phyloP scores from a whole-genome alignment of 2,888 invertebrate species.

The Pristionchus arcanus region DNA sequence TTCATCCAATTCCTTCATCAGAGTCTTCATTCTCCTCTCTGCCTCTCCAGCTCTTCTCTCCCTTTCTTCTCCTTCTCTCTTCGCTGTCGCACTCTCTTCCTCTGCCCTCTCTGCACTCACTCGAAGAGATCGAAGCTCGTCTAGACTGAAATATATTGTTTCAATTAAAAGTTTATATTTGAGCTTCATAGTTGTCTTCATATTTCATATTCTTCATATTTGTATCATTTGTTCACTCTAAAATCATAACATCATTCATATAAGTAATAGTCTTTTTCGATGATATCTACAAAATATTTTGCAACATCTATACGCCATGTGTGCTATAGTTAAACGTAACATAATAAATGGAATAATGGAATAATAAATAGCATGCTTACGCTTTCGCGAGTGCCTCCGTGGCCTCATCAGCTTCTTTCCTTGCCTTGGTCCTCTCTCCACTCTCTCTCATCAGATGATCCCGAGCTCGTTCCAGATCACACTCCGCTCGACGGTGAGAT shows the following conservation, averaged over 20 bases:
- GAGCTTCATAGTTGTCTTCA: too few species aligned
- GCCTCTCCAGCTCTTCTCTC: constrained; percentile 41
- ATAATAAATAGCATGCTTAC: background rate
- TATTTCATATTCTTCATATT: too few species aligned
- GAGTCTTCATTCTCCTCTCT: constrained; percentile 48
- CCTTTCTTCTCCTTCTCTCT: background rate
- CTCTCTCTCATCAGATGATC: constrained; percentile 27
- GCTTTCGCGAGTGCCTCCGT: constrained; percentile 34
- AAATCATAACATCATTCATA: too few species aligned
- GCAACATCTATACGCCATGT: too few species aligned
- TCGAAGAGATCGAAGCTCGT: constrained; percentile 47
- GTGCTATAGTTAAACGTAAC: too few species aligned
- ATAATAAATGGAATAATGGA: background rate
- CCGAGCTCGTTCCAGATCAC: constrained; percentile 1
- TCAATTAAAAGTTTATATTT: background rate
- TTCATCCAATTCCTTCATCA: constrained; percentile 53
- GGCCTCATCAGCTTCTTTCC: constrained; percentile 46
- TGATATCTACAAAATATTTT: too few species aligned
- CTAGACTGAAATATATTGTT: constrained; percentile 41
- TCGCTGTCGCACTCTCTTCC: background rate
- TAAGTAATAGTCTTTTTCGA: too few species aligned
- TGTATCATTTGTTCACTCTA: too few species aligned
- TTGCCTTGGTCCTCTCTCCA: background rate
- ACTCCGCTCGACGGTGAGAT: constrained; percentile 33
- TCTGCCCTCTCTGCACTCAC: constrained; percentile 25